Base-by-base conservation (phyloP, 2,888 invertebrate species). In the Drosophila meridiana region DNA sequence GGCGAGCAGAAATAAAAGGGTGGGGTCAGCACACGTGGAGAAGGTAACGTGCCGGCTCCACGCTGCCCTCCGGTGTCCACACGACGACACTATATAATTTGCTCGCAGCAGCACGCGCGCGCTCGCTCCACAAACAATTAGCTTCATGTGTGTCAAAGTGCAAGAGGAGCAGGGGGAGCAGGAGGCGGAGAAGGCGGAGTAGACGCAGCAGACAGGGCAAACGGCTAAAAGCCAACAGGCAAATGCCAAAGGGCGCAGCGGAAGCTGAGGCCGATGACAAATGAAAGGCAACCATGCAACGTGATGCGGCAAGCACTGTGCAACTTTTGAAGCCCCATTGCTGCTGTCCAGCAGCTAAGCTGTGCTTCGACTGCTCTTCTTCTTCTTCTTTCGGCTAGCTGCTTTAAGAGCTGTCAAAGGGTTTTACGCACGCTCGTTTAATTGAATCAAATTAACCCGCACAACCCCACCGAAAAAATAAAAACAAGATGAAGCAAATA, bases 401-500 rank as follows among this genome's bases (percentile, higher is more conserved):
- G 40, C 47, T 64, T 67, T 72, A 80, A 80, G 80, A 72, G 70
- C 65, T 80, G 80, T 72, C 75, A 80, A 80, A 79, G 81, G 79
- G 81, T 69, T 72, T 69, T 73, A 76, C 64, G 73, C 73, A 73
- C 74, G 73, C 68, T 70, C 72, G 67, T 69, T 87, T 89, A 87
- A 87, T 87, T 87, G 87, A 87, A 87, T 89, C 78, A 76, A 87
- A 89, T 87, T 89, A 89, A 87, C 84, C 89, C 78, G 77, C 65
- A 63, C 74, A 81, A 70, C 77, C 73, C 75, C 66, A 81, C 45
- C 42, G 9, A 45, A 73, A 30, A 9, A 40, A 26, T 7, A 47
- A 59, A 14, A 11, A 36, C 9, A 36, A 3, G 40, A 34, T 20
- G 30, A 11, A 59, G 28, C 50, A 52, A 32, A 47, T 7, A 40